Evolutionary conservation across 2,113 vertebrate species (phyloP).

Genomic region (Myocastor coypus): DNA sequence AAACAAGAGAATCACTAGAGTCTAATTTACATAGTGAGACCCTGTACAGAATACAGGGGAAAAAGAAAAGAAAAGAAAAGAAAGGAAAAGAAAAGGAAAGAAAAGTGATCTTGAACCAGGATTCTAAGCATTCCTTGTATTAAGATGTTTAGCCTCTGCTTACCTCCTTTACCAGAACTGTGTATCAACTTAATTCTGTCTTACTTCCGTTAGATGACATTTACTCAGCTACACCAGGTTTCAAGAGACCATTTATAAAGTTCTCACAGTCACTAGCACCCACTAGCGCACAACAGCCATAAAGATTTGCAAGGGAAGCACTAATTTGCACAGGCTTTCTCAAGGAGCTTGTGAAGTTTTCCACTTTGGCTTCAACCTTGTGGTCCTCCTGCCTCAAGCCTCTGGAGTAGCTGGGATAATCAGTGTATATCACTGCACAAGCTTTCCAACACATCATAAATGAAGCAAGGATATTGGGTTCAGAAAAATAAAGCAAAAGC

Average conservation of each 20-base stretch:
- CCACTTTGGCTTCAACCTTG: not conserved
- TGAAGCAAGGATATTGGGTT: not conserved
- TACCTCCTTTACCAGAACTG: not conserved
- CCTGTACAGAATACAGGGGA: too few species aligned
- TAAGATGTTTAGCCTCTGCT: not conserved
- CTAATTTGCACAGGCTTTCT: not conserved
- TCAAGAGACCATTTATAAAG: not conserved
- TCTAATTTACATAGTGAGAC: too few species aligned
- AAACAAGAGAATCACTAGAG: too few species aligned
- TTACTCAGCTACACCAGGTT: not conserved
- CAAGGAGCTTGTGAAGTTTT: not conserved
- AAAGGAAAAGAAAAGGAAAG: too few species aligned
- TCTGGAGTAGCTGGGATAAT: not conserved
- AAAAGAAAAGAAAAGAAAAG: too few species aligned
- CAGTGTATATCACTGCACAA: not conserved
- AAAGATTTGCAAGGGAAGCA: slow-evolving; percentile 17
- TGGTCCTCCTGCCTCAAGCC: not conserved
- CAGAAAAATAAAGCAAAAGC: slow-evolving; percentile 49
- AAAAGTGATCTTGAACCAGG: not conserved
- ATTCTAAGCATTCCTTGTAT: slow-evolving; percentile 1
- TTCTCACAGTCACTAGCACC: slow-evolving; percentile 27
- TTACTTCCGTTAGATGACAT: not conserved
- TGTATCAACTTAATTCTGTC: not conserved
- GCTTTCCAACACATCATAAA: not conserved
- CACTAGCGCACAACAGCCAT: not conserved